These are phyloP conservation scores for Heliothis virescens DNA, from an alignment of 1,140 invertebrate genomes.

Conservation along the genomic window DNA sequence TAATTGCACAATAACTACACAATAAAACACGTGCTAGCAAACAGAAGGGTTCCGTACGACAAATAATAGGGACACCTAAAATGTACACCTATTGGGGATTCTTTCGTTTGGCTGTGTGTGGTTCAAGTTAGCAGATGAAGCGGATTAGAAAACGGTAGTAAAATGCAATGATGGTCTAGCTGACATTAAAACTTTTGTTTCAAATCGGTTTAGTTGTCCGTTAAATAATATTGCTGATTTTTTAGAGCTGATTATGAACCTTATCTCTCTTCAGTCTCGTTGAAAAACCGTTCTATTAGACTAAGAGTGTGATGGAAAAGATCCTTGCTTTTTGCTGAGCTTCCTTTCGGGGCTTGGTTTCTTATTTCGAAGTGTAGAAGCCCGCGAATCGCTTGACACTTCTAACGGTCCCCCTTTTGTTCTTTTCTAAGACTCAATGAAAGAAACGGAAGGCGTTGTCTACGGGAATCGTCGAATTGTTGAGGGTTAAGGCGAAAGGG, in stretches of 20 bases:
- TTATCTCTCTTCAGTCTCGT: no score
- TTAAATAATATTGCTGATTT: no score
- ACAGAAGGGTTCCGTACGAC: conserved; percentile 72
- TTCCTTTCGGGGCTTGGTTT: no score
- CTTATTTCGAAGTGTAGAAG: neutral
- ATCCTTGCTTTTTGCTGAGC: no score
- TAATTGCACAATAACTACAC: conserved; percentile 80
- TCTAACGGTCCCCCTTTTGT: conserved; percentile 53
- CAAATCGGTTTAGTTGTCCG: no score
- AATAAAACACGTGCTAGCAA: conserved; percentile 83
- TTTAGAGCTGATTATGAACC: no score
- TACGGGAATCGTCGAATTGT: conserved; percentile 69
- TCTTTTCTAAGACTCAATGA: conserved; percentile 62
- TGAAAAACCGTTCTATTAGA: no score
- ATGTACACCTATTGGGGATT: conserved; percentile 61
- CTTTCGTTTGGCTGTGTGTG: conserved; percentile 35
- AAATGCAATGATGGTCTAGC: neutral
- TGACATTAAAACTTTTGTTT: neutral
- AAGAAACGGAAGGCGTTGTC: conserved; percentile 78
- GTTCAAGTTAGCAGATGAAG: conserved; percentile 51
- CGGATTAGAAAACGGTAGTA: conserved; percentile 3
- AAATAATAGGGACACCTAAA: conserved; percentile 73
- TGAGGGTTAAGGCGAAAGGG: conserved; percentile 68
- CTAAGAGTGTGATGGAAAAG: no score
- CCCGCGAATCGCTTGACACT: conserved; percentile 42